Evolutionary conservation across 2,888 invertebrate genomes (phyloP).

Genomic region (Stenotaenia linearis): DNA sequence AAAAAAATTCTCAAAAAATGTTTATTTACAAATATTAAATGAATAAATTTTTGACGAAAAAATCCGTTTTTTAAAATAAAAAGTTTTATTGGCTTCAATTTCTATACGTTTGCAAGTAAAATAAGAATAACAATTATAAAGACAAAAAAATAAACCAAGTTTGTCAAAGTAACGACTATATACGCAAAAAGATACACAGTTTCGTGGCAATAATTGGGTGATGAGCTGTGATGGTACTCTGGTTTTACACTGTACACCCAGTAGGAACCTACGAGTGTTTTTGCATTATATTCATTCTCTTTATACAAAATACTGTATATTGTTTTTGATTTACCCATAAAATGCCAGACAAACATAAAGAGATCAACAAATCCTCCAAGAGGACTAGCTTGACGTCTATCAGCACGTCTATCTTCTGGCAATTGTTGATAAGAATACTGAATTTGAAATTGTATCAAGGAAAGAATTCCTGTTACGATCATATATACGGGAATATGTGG

Average conservation of each 20-base stretch:
- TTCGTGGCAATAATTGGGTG: neutral
- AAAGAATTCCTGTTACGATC: neutral
- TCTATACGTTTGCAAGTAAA: slow-evolving; percentile 6
- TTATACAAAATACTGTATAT: too few species aligned
- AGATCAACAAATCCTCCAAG: neutral
- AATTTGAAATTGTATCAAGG: slow-evolving; percentile 6
- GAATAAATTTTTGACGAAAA: too few species aligned
- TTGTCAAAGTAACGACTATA: neutral
- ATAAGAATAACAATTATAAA: slow-evolving; percentile 6
- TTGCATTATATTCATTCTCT: neutral
- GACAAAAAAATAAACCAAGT: slow-evolving; percentile 1
- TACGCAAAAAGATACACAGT: neutral
- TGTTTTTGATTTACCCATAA: neutral
- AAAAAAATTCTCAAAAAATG: too few species aligned
- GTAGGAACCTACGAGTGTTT: neutral
- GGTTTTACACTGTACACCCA: neutral
- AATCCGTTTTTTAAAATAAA: too few species aligned
- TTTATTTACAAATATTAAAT: too few species aligned
- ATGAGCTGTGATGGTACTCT: neutral
- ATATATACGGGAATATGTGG: neutral
- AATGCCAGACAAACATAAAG: slow-evolving; percentile 10
- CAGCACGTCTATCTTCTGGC: slow-evolving; percentile 7
- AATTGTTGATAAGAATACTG: slow-evolving; percentile 1
- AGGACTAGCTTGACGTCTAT: neutral
- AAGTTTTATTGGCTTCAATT: neutral